phyloP scores from a whole-genome alignment of 2,888 invertebrate species.

The Tortrix viridana region DNA sequence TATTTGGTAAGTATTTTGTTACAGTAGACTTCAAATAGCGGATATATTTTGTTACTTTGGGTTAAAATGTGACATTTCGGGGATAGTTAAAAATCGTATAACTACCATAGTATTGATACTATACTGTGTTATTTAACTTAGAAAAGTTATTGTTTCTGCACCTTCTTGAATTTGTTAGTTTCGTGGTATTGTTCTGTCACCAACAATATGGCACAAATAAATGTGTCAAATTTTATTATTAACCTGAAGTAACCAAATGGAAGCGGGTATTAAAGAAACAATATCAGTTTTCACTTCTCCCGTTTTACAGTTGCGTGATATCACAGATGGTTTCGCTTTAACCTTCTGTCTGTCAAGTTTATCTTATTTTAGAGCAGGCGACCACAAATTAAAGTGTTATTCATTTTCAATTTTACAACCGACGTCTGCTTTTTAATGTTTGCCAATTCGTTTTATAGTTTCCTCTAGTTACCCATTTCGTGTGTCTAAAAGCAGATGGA shows the following conservation, averaged over 20 bases:
- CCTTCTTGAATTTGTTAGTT: no score
- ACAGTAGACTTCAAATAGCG: background rate
- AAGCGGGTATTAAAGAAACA: no score
- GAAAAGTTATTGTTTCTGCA: no score
- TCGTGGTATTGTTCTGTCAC: no score
- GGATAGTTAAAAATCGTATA: no score
- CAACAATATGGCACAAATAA: no score
- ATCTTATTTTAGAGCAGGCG: constrained; percentile 38
- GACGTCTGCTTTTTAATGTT: constrained; percentile 28
- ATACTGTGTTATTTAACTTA: no score
- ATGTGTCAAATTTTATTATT: no score
- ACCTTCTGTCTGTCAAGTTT: constrained; percentile 41
- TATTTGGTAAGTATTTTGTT: constrained; percentile 88
- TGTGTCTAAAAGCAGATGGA: constrained; percentile 1
- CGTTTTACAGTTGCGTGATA: background rate
- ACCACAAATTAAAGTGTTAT: constrained; percentile 25
- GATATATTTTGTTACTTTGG: no score
- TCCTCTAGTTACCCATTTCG: constrained; percentile 25
- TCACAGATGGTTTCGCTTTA: background rate
- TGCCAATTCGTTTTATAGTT: constrained; percentile 33
- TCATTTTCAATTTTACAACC: constrained; percentile 33
- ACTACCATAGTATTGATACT: no score
- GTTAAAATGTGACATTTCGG: no score
- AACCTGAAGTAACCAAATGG: no score
- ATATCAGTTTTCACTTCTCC: constrained; percentile 2